These are phyloP conservation scores for Trypoxylon attenuatum DNA, from an alignment of 2,888 invertebrate species.

Conservation along the genomic window DNA sequence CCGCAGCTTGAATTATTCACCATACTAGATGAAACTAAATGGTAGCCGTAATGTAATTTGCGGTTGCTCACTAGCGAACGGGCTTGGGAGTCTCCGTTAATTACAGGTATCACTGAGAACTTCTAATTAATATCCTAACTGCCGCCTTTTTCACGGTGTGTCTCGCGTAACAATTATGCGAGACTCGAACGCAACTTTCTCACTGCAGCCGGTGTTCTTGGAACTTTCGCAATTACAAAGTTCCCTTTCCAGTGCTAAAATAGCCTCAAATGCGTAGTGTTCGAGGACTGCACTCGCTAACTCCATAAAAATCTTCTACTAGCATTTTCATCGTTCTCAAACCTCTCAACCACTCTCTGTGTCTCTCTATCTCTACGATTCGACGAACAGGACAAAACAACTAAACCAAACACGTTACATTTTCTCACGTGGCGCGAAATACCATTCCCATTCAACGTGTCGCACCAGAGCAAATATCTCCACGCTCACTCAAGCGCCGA, in stretches of 20 bases:
- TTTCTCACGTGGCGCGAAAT: neutral
- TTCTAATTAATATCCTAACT: conserved; percentile 28
- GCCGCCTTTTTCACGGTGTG: neutral
- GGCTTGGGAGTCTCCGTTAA: conserved; percentile 4
- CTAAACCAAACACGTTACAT: too few relatives aligned
- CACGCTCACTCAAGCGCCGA: neutral
- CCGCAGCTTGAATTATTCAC: too few relatives aligned
- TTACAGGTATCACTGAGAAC: conserved; percentile 2
- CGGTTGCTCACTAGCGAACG: neutral
- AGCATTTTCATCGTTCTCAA: too few relatives aligned
- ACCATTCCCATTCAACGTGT: too few relatives aligned
- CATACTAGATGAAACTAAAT: neutral
- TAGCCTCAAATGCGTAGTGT: neutral
- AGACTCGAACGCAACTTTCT: conserved; percentile 11
- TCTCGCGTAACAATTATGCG: conserved; percentile 17
- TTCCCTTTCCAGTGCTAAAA: neutral
- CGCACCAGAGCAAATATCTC: too few relatives aligned
- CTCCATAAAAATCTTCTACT: too few relatives aligned
- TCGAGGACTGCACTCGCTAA: too few relatives aligned
- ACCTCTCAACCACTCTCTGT: too few relatives aligned
- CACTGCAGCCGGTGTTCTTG: neutral
- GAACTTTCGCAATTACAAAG: conserved; percentile 9
- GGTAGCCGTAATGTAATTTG: neutral
- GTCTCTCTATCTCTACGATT: too few relatives aligned
- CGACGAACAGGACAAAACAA: too few relatives aligned